Evolutionary conservation across 2,888 invertebrate genomes (phyloP).

Genomic region (Ceriagrion tenellum): DNA sequence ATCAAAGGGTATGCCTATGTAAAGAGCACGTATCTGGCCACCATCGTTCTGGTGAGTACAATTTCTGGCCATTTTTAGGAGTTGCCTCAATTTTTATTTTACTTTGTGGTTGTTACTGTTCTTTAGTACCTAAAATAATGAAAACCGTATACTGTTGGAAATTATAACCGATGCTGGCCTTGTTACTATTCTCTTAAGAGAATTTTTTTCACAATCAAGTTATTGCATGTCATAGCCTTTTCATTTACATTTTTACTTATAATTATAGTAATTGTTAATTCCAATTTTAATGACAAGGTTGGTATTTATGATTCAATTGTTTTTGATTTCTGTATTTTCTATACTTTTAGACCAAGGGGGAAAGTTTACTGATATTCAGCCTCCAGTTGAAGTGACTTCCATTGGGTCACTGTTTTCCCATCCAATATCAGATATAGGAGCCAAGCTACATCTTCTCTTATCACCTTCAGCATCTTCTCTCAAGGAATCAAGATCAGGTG

Average conservation of each 20-base stretch:
- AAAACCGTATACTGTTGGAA: not conserved
- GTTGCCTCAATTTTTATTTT: not conserved
- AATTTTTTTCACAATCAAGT: not conserved
- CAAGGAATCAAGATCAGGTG: slow-evolving; percentile 36
- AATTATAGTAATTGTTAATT: not conserved
- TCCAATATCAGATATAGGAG: slow-evolving; percentile 49
- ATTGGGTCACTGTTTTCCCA: slow-evolving; percentile 49
- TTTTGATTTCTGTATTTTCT: not conserved
- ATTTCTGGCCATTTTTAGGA: not conserved
- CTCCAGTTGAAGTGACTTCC: slow-evolving; percentile 45
- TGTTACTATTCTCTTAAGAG: not conserved
- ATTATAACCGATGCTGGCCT: not conserved
- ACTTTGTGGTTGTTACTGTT: not conserved
- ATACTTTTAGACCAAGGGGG: not conserved
- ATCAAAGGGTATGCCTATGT: slow-evolving; percentile 85
- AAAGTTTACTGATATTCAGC: slow-evolving; percentile 42
- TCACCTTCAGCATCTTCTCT: slow-evolving; percentile 33
- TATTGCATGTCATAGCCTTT: no score
- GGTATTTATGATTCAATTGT: not conserved
- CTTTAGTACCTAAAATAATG: not conserved
- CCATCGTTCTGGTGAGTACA: slow-evolving; percentile 72
- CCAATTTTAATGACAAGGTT: not conserved
- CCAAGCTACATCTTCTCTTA: slow-evolving; percentile 23
- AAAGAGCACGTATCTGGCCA: slow-evolving; percentile 81
- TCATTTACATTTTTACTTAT: no score